Evolutionary conservation across 2,797 vertebrate genomes (phyloP), one percentile per base, ranked within the genome.

Genomic region (Tragopan temminckii): DNA sequence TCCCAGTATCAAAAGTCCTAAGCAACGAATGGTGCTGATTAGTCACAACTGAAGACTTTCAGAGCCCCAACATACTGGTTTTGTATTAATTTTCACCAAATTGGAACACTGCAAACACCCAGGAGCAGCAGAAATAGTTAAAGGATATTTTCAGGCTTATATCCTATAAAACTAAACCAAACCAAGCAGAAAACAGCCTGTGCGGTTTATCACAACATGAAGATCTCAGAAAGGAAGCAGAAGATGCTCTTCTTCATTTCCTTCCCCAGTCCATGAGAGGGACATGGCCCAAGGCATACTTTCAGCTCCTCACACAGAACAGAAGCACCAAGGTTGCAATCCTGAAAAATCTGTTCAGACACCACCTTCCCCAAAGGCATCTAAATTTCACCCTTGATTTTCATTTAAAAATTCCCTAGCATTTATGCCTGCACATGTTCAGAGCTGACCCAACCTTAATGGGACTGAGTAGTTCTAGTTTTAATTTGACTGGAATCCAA

Each of bases 1-100:
- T 90, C 69, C 52, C 87, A 80, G 82, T 84, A 85, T 69, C 83
- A 66, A 62, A 88, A 72, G 50, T 43, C 78, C 77, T 66, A 33
- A 94, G 80, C 89, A 70, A 43, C 48, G 66, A 50, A 77, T 84
- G 74, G 72, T 61, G 74, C 83, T 58, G 59, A 93, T 90, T 80
- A 88, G 85, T 90, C 80, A 91, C 72, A 89, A 80, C 61, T 59
- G 38, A 95, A 85, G 74, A 77, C 50, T 83, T 83, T 80, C 3
- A 80, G 84, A 94, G 84, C 59, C 62, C 87, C 72, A 93, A 70
- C 61, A 67, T 46, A 61, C 64, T 72, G 68, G 64, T 57, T 81
- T 31, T 82, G 83, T 83, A 85, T 66, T 89, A 67, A 85, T 93
- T 93, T 90, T 90, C 91, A 92, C 77, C 84, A 85, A 66, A 88